Evolutionary conservation across 2,888 invertebrate species (phyloP).

Genomic region (Athalia cordata): DNA sequence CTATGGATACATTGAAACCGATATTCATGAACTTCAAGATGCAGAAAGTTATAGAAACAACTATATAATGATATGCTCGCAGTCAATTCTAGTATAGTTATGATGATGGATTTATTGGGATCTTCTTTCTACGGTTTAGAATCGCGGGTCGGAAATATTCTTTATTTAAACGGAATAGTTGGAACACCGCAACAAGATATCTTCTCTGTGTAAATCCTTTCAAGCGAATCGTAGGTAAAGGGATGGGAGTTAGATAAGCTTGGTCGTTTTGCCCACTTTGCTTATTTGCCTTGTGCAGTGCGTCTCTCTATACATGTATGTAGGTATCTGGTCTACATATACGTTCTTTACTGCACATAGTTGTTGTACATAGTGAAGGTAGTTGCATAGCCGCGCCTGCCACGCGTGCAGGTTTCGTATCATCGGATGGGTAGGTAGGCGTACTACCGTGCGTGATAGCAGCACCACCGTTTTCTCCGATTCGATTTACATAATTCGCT

Average conservation of each 20-base stretch:
- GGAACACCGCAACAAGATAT: not conserved
- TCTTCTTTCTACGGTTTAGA: too few relatives aligned
- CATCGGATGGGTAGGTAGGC: slow-evolving; percentile 55
- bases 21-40: too few relatives aligned
- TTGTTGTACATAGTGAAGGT: slow-evolving; percentile 16
- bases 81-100: too few relatives aligned
- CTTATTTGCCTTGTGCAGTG: slow-evolving; percentile 13
- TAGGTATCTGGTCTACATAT: slow-evolving; percentile 11
- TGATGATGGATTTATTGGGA: too few relatives aligned
- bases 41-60: too few relatives aligned
- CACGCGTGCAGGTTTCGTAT: slow-evolving; percentile 49
- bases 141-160: slow-evolving; percentile 5
- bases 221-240: slow-evolving; percentile 42
- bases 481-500: slow-evolving; percentile 64
- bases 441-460: slow-evolving; percentile 60
- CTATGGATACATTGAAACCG: too few relatives aligned
- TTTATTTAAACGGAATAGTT: not conserved
- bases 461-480: slow-evolving; percentile 56
- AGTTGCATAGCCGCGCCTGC: slow-evolving; percentile 47
- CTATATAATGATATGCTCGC: too few relatives aligned
- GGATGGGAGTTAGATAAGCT: slow-evolving; percentile 20
- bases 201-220: slow-evolving; percentile 50
- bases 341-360: not conserved
- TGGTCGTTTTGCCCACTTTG: slow-evolving; percentile 22
- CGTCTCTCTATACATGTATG: not conserved